Conservation (phyloP, 2,113 vertebrate genomes). For the Grammomys dolichurus region DNA sequence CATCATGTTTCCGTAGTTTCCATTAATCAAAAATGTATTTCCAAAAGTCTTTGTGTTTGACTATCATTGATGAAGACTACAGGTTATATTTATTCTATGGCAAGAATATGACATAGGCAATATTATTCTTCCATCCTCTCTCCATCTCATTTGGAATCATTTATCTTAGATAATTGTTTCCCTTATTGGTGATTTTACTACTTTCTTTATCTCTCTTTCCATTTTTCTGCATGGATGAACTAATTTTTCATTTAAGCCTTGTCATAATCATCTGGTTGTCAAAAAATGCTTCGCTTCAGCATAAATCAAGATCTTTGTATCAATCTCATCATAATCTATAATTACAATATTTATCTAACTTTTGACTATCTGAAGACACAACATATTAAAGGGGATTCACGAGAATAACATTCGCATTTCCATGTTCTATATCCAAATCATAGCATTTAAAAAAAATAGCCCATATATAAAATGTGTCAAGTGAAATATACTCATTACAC, state of each 20-base stretch:
- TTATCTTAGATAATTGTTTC: not conserved
- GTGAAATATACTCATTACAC: conserved; percentile 14
- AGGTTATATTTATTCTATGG: not conserved
- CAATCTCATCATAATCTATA: not conserved
- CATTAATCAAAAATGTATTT: conserved; percentile 5
- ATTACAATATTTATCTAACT: not conserved
- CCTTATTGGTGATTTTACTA: not conserved
- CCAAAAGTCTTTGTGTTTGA: not conserved
- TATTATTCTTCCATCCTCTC: not conserved
- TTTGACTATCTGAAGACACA: not conserved
- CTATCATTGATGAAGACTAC: not conserved
- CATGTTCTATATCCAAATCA: not conserved
- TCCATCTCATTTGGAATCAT: not conserved
- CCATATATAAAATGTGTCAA: not conserved
- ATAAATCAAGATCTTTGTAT: not conserved
- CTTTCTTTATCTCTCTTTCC: not conserved
- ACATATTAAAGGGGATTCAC: not conserved
- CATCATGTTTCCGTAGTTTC: conserved; percentile 9
- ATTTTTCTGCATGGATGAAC: not conserved
- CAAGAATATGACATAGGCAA: not conserved
- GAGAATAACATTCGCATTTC: not conserved
- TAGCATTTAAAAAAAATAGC: not conserved
- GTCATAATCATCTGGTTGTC: not conserved
- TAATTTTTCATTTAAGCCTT: not conserved
- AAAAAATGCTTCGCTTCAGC: not conserved